These are phyloP conservation scores for Cichladusa arquata DNA, from an alignment of 2,113 vertebrate genomes.

Conservation along the genomic window DNA sequence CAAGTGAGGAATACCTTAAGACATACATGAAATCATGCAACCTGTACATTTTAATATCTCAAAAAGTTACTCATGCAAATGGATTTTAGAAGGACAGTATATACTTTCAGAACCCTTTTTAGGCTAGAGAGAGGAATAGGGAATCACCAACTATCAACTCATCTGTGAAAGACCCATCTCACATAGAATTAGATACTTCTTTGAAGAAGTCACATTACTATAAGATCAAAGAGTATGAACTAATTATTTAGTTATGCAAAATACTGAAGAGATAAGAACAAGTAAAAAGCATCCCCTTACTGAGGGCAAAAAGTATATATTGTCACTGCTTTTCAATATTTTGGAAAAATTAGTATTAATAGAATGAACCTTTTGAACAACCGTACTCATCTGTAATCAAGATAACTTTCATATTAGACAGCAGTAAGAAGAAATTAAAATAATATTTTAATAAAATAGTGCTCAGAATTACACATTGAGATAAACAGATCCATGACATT, in stretches of 20 bases:
- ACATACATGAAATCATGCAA: slow-evolving; percentile 71
- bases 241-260: not conserved
- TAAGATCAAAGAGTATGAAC: not conserved
- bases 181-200: not conserved
- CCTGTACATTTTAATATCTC: slow-evolving; percentile 7
- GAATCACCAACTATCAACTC: not conserved
- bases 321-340: slow-evolving; percentile 60
- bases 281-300: not conserved
- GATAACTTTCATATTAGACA: slow-evolving; percentile 82
- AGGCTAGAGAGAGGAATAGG: not conserved
- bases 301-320: slow-evolving; percentile 78
- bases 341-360: slow-evolving; percentile 57
- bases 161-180: slow-evolving; percentile 1
- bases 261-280: not conserved
- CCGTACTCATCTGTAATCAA: slow-evolving; percentile 86
- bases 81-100: slow-evolving; percentile 70
- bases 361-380: slow-evolving; percentile 79
- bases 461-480: not conserved
- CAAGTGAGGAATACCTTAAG: slow-evolving; percentile 63
- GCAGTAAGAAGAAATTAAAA: slow-evolving; percentile 75
- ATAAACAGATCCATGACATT: not conserved
- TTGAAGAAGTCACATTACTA: slow-evolving; percentile 8
- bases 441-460: slow-evolving; percentile 64
- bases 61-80: slow-evolving; percentile 72
- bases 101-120: slow-evolving; percentile 76